Conservation (phyloP, 2,888 invertebrate genomes). For the Drosophila peninsularis region DNA sequence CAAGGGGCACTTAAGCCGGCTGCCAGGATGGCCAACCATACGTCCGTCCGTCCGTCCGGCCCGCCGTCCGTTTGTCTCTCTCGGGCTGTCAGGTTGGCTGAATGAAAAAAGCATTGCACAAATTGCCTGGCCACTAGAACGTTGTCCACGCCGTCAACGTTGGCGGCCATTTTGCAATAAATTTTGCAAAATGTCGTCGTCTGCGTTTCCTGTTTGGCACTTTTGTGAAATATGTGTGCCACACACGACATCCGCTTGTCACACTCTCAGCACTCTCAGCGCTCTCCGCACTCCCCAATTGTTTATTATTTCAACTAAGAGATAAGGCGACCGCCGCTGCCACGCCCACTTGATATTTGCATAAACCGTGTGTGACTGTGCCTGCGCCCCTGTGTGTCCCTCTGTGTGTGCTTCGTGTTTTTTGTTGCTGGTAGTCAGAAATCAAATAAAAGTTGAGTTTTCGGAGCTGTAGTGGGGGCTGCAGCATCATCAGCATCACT, state of each 20-base stretch:
- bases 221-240: conserved; percentile 69
- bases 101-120: conserved; percentile 46
- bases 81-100: conserved; percentile 18
- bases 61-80: not conserved
- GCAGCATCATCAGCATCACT: conserved; percentile 30
- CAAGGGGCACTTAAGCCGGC: conserved; percentile 65
- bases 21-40: conserved; percentile 19
- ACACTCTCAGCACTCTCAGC: conserved; percentile 52
- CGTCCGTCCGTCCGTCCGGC: not conserved
- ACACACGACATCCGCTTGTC: conserved; percentile 70
- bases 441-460: conserved; percentile 62
- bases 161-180: conserved; percentile 68
- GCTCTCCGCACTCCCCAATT: conserved; percentile 12
- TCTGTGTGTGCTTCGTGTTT: conserved; percentile 21
- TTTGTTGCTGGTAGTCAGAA: conserved; percentile 45
- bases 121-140: conserved; percentile 46
- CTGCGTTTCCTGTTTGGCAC: conserved; percentile 75
- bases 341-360: conserved; percentile 59
- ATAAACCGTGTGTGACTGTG: conserved; percentile 38
- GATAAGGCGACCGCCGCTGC: conserved; percentile 50
- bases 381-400: conserved; percentile 1
- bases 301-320: conserved; percentile 58
- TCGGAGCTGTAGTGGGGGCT: conserved; percentile 1
- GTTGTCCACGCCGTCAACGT: conserved; percentile 34
- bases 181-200: conserved; percentile 68